Base-by-base conservation (phyloP, 2,797 vertebrate species). In the Carcharodon carcharias region DNA sequence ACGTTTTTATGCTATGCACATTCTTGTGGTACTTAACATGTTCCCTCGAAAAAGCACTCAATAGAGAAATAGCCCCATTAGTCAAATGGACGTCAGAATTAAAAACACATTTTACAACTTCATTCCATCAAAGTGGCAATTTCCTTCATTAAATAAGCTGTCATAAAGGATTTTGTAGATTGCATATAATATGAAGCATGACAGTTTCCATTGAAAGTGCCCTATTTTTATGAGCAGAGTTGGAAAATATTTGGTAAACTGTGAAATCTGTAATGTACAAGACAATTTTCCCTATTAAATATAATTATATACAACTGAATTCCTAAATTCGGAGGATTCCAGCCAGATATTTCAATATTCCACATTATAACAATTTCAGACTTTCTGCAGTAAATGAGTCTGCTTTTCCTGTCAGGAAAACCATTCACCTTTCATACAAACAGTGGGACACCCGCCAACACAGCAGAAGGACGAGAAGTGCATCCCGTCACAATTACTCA, bases 101-200 rank as follows among this genome's bases (percentile, higher is more conserved):
- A 73, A 95, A 95, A 95, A 95, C 94, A 95, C 94, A 95, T 95
- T 95, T 95, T 56, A 73, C 94, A 95, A 73, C 94, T 95, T 95
- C 67, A 54, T 73, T 73, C 94, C 67, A 91, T 69, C 94, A 95
- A 95, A 95, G 94, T 73, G 94, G 67, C 94, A 95, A 95, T 95
- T 95, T 73, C 94, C 94, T 95, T 95, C 69, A 95, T 95, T 95
- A 95, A 95, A 95, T 73, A 95, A 73, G 28, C 94, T 95, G 94
- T 95, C 94, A 73, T 95, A 56, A 95, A 95, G 73, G 67, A 71
- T 95, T 95, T 73, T 73, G 50, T 50, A 35, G 94, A 95, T 73
- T 56, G 65, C 28, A 73, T 21, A 45, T 54, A 71, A 71, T 28
- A 61, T 35, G 94, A 95, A 73, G 45, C 67, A 73, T 95, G 94